phyloP scores from a whole-genome alignment of 2,797 vertebrate genomes.

The Rhyacichthys aspro region DNA sequence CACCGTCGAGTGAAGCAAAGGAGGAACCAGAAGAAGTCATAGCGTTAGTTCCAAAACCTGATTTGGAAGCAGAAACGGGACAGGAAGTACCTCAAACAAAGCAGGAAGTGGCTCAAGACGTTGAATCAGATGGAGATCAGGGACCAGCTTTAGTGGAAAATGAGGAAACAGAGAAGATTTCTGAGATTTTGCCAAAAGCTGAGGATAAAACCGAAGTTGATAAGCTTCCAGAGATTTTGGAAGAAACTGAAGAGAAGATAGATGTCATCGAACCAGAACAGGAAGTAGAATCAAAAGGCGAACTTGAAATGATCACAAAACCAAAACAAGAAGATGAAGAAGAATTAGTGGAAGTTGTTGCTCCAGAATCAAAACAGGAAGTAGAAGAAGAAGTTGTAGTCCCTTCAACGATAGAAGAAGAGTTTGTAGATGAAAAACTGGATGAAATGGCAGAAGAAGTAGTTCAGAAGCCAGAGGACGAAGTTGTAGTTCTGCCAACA shows the following conservation, averaged over 20 bases:
- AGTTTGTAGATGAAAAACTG: background rate
- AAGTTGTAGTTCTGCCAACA: slow-evolving; percentile 4
- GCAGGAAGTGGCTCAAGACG: slow-evolving; percentile 1
- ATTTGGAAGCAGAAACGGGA: background rate
- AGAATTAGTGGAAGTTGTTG: background rate
- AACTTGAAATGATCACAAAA: background rate
- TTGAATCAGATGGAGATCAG: background rate
- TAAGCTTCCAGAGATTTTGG: background rate
- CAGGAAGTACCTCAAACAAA: slow-evolving; percentile 5
- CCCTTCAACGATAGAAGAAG: slow-evolving; percentile 2
- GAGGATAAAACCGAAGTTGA: background rate
- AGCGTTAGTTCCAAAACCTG: background rate
- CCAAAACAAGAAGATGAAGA: slow-evolving; percentile 5
- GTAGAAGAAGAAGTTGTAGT: background rate
- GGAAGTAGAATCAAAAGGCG: background rate
- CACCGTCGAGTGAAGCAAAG: background rate
- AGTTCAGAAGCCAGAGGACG: background rate
- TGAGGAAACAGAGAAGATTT: background rate
- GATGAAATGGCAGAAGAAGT: slow-evolving; percentile 20
- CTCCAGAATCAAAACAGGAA: background rate
- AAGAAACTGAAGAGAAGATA: background rate
- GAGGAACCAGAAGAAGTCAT: background rate
- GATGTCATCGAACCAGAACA: background rate
- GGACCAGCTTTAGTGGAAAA: background rate
- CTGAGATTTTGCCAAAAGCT: background rate